Evolutionary conservation across 2,797 vertebrate genomes (phyloP).

Genomic region (Microctenopoma lineatum): DNA sequence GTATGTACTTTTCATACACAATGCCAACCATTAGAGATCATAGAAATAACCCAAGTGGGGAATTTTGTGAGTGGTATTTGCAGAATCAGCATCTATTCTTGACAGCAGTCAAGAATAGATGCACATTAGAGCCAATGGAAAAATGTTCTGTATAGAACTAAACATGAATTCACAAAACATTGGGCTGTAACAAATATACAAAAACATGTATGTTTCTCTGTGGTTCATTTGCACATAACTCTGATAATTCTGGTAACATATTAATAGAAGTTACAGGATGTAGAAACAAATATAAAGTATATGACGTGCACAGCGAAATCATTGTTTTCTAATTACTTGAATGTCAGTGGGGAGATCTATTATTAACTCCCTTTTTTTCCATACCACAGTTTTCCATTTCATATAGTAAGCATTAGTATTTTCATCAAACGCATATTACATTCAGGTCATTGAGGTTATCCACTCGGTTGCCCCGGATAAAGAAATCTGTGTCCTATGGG

Average conservation of each 20-base stretch:
- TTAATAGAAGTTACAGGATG: not conserved
- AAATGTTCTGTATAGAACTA: slow-evolving; percentile 7
- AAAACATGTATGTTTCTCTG: not conserved
- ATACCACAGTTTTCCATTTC: slow-evolving; percentile 18
- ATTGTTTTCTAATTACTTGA: slow-evolving; percentile 24
- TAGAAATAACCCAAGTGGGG: slow-evolving; percentile 9
- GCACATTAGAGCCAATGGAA: slow-evolving; percentile 18
- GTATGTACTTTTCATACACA: slow-evolving; percentile 35
- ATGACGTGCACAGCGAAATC: not conserved
- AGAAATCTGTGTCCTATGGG: slow-evolving; percentile 14
- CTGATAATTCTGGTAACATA: not conserved
- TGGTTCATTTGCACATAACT: not conserved
- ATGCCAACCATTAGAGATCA: slow-evolving; percentile 40
- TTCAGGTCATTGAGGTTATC: slow-evolving; percentile 25
- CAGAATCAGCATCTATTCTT: slow-evolving; percentile 49
- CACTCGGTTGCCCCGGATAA: slow-evolving; percentile 19
- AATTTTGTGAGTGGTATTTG: slow-evolving; percentile 37
- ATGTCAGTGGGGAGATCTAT: slow-evolving; percentile 20
- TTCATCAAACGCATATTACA: slow-evolving; percentile 47
- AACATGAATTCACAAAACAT: not conserved
- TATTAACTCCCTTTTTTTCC: slow-evolving; percentile 14
- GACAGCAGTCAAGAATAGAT: slow-evolving; percentile 28
- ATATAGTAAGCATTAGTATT: slow-evolving; percentile 16
- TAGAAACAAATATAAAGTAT: not conserved
- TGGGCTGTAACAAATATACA: not conserved